Base-by-base conservation (phyloP, 2,113 vertebrate genomes). In the Dicrurus megarhynchus region DNA sequence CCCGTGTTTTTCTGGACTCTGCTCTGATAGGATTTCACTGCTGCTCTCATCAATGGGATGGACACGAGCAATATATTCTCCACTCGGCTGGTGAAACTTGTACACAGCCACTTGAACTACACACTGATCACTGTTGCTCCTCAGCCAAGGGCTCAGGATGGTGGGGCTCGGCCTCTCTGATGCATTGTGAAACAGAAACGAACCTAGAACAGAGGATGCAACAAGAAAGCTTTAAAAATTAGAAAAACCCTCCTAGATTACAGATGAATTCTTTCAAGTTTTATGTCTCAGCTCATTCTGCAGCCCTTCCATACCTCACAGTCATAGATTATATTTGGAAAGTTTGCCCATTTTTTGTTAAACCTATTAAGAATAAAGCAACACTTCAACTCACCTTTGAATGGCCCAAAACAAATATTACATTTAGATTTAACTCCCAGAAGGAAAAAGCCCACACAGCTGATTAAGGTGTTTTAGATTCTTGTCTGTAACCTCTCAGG, bases 71-170 rank as follows among this genome's bases (percentile, higher is more conserved):
- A 98, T 97, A 35, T 99, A 99, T 52, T 98, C 98, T 46, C 99
- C 99, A 0, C 91, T 98, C 77, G 98, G 98, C 86, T 98, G 98
- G 50, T 98, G 97, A 86, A 99, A 98, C 47, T 98, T 98, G 96
- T 99, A 99, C 67, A 99, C 98, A 0, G 99, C 98, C 97, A 99
- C 97, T 73, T 99, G 99, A 94, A 99, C 97, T 8, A 97, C 93
- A 39, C 99, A 99, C 30, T 97, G 97, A 39, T 98, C 98, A 10
- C 97, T 98, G 24, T 87, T 97, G 69, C 98, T 99, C 85, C 98
- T 98, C 97, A 99, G 97, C 99, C 99, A 99, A 0, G 99, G 99
- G 78, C 99, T 99, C 96, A 99, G 95, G 87, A 99, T 98, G 97
- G 98, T 97, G 14, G 99, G 99, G 20, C 98, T 99, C 8, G 82